phyloP scores from a whole-genome alignment of 2,797 vertebrate species.

The Gephyroberyx darwinii region DNA sequence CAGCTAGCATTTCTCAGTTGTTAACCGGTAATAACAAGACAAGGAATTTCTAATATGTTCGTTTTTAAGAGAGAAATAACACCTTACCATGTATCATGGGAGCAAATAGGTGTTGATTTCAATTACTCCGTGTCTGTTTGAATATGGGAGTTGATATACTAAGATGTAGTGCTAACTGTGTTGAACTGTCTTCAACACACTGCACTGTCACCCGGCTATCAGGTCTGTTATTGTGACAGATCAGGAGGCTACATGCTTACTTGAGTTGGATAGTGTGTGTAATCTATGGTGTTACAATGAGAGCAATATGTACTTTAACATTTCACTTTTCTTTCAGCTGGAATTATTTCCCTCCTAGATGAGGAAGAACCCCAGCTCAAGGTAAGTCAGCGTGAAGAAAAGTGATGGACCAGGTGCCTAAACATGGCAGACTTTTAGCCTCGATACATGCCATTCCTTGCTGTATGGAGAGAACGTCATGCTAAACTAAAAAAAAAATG shows the following conservation, averaged over 20 bases:
- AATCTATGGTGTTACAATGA: not conserved
- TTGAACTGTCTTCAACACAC: not conserved
- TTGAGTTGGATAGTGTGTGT: not conserved
- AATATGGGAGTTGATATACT: too few relatives aligned
- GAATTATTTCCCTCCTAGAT: constrained; percentile 98
- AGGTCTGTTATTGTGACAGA: not conserved
- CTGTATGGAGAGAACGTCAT: too few relatives aligned
- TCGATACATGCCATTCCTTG: too few relatives aligned
- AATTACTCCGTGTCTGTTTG: not conserved
- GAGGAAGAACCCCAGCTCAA: constrained; percentile 99
- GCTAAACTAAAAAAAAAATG: not conserved
- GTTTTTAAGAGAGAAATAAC: not conserved
- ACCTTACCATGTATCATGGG: not conserved
- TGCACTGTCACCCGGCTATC: not conserved
- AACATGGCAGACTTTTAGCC: too few relatives aligned
- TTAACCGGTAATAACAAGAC: constrained; percentile 2
- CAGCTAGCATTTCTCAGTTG: constrained; percentile 45
- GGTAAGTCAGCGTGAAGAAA: constrained; percentile 75
- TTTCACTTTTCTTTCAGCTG: constrained; percentile 84
- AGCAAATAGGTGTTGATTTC: rapidly evolving
- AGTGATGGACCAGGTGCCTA: not conserved
- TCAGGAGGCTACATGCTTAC: not conserved
- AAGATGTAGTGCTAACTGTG: not conserved
- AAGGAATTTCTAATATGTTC: not conserved
- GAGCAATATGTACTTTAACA: not conserved